These are phyloP conservation scores for Euzetes globulus DNA, from an alignment of 2,888 invertebrate genomes.

Conservation along the genomic window DNA sequence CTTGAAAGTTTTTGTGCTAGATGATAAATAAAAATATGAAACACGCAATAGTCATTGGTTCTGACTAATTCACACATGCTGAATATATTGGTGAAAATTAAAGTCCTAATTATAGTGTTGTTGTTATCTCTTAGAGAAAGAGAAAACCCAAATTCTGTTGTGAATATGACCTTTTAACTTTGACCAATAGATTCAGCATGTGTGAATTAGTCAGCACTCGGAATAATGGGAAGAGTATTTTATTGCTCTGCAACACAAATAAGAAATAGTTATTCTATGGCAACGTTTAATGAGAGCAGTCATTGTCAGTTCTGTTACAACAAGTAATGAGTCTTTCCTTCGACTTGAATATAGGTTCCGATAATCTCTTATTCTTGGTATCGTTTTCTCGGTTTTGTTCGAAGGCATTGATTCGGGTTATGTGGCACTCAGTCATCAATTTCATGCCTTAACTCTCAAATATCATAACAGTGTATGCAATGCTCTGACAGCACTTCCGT, in stretches of 20 bases:
- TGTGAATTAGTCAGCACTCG: too few species aligned
- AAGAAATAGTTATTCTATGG: slow-evolving; percentile 10
- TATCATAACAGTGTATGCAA: not conserved
- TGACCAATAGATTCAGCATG: too few species aligned
- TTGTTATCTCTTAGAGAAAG: too few species aligned
- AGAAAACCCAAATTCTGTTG: too few species aligned
- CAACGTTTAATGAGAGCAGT: not conserved
- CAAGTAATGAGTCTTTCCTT: not conserved
- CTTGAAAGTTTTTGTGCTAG: too few species aligned
- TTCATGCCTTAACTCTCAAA: not conserved
- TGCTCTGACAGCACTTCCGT: slow-evolving; percentile 15
- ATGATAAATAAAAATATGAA: too few species aligned
- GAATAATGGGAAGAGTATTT: too few species aligned
- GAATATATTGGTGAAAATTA: too few species aligned
- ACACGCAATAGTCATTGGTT: too few species aligned
- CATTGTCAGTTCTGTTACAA: not conserved
- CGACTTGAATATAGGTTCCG: not conserved
- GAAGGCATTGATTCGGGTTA: not conserved
- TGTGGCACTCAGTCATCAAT: not conserved
- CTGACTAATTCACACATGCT: too few species aligned
- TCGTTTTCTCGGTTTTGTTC: not conserved
- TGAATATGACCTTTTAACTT: too few species aligned
- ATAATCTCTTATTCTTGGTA: not conserved
- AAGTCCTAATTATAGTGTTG: too few species aligned
- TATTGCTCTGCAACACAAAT: not conserved